Conservation (phyloP, 2,113 vertebrate species). For the Lota lota region DNA sequence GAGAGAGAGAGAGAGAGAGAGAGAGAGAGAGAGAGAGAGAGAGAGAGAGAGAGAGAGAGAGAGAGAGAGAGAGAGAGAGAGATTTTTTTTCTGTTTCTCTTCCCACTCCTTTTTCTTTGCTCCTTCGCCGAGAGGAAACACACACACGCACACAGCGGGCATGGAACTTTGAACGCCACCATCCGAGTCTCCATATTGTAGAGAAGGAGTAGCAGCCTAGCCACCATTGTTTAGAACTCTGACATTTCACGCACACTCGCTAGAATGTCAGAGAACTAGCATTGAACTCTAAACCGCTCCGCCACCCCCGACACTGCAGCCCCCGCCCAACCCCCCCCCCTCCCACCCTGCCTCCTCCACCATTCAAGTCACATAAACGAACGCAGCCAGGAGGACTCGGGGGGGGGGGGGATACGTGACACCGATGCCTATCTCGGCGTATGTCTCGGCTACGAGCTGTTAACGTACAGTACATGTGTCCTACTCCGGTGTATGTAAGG, state of each 20-base stretch:
- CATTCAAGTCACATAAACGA: conserved; percentile 25
- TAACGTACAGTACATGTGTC: too few species aligned
- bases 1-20: too few species aligned
- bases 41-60: too few species aligned
- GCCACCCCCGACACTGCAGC: background rate
- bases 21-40: too few species aligned
- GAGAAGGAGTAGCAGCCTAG: background rate
- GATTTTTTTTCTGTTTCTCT: too few species aligned
- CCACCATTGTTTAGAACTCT: conserved; percentile 13
- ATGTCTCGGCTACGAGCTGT: too few species aligned
- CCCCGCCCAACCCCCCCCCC: too few species aligned
- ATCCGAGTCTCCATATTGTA: conserved; percentile 23
- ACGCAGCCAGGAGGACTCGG: conserved; percentile 7
- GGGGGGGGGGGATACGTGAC: conserved; percentile 14
- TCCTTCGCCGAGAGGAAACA: too few species aligned
- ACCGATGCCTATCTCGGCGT: conserved; percentile 21
- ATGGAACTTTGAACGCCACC: background rate
- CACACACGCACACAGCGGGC: background rate
- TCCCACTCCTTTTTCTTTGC: too few species aligned
- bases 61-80: too few species aligned
- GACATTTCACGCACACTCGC: conserved; percentile 15
- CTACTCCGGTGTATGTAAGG: too few species aligned
- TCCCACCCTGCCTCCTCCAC: background rate
- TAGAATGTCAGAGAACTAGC: conserved; percentile 3
- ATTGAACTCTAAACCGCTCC: background rate